A percentile compares a stretch with the other conserved stretches of the same genome.
phyloP scores from a whole-genome alignment of 2,113 vertebrate species.

The Cochlearius cochlearius region DNA sequence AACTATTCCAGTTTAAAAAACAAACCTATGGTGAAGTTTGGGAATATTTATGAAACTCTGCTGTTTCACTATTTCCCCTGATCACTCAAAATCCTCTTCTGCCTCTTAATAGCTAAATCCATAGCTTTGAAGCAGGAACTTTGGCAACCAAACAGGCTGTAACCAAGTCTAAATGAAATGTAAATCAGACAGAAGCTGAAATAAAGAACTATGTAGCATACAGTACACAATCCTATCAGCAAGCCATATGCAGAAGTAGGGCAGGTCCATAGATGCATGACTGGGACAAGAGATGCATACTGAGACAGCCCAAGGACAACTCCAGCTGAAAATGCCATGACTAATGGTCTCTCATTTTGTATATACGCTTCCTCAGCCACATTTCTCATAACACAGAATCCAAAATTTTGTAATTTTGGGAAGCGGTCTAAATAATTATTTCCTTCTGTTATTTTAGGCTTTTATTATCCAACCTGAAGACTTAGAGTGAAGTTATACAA shows the following conservation, averaged over 20 bases:
- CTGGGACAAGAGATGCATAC: background rate
- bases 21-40: background rate
- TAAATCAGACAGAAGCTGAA: background rate
- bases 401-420: background rate
- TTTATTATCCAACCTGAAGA: conserved; percentile 43
- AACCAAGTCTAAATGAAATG: background rate
- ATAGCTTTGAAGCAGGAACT: background rate
- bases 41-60: background rate
- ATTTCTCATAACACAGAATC: background rate
- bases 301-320: background rate
- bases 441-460: conserved; percentile 45
- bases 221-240: background rate
- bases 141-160: background rate
- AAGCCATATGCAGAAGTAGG: background rate
- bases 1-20: background rate
- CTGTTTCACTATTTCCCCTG: background rate
- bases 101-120: background rate
- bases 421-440: conserved; percentile 6
- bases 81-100: background rate
- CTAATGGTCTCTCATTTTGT: background rate
- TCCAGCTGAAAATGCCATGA: background rate
- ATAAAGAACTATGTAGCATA: background rate
- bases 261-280: background rate
- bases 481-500: conserved; percentile 48
- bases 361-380: background rate